Evolutionary conservation across 2,113 vertebrate species (phyloP).

Genomic region (Opisthocomus hoazin): DNA sequence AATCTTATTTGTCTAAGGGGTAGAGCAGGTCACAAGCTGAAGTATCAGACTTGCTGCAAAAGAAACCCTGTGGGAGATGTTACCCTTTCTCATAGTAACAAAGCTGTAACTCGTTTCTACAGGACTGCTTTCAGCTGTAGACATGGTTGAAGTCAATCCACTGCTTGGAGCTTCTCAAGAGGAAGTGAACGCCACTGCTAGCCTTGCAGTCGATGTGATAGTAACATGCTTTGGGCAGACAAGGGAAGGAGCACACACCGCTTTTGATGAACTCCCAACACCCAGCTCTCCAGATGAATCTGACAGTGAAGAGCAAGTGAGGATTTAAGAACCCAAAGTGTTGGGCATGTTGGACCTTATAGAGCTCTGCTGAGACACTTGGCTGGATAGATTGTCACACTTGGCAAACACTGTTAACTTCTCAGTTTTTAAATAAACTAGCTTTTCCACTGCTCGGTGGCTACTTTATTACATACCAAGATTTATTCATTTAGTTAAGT

Average conservation of each 20-base stretch:
- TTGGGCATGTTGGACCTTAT: conserved; percentile 30
- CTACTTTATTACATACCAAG: conserved; percentile 49
- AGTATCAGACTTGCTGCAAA: not conserved
- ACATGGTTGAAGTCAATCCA: conserved; percentile 96
- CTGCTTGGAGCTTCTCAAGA: conserved; percentile 77
- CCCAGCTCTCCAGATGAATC: conserved; percentile 82
- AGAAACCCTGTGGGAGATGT: not conserved
- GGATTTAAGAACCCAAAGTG: conserved; percentile 60
- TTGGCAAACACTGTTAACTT: conserved; percentile 39
- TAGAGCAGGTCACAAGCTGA: not conserved
- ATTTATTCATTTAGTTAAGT: conserved; percentile 55
- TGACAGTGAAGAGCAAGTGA: conserved; percentile 70
- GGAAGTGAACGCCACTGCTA: conserved; percentile 83
- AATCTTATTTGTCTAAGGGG: not conserved
- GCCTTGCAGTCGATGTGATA: conserved; percentile 87
- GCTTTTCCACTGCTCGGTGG: conserved; percentile 47
- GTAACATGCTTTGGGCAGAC: conserved; percentile 90
- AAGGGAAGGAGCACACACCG: conserved; percentile 80
- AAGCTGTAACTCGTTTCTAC: not conserved
- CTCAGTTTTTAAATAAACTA: conserved; percentile 58
- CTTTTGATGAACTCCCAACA: conserved; percentile 78
- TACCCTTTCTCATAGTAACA: not conserved
- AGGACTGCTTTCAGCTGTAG: conserved; percentile 93
- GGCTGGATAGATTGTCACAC: conserved; percentile 1
- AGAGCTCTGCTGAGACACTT: conserved; percentile 17